Conservation (phyloP, 2,888 invertebrate genomes). For the Drosophila setosimentum region DNA sequence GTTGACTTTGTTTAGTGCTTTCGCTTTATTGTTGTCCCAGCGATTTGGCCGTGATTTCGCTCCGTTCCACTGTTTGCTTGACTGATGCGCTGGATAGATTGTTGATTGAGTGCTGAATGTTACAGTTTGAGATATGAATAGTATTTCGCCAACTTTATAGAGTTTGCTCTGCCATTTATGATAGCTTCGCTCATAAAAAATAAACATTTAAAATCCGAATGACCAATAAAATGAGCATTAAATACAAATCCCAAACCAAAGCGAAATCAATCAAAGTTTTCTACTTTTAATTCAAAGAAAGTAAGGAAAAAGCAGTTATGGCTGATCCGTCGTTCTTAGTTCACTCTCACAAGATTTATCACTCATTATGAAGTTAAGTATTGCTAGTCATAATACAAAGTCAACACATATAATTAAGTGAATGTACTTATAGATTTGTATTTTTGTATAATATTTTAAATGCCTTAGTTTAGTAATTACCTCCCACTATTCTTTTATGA, state of each 20-base stretch:
- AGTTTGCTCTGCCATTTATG: constrained; percentile 24
- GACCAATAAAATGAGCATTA: not conserved
- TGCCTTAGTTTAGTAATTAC: not conserved
- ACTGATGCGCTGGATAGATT: constrained; percentile 62
- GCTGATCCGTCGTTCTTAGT: not conserved
- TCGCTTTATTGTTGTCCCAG: constrained; percentile 47
- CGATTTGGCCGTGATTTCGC: constrained; percentile 39
- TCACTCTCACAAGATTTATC: not conserved
- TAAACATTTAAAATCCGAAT: not conserved
- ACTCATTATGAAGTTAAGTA: not conserved
- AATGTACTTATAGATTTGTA: not conserved
- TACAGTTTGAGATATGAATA: constrained; percentile 39
- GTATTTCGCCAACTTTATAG: constrained; percentile 14
- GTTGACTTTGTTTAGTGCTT: constrained; percentile 70
- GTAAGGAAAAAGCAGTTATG: fast-evolving
- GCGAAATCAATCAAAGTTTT: not conserved
- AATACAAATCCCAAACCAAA: not conserved
- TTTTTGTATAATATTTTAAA: not conserved
- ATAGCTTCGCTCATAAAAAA: not conserved
- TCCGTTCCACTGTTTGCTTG: constrained; percentile 44
- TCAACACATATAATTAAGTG: not conserved
- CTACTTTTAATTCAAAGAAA: not conserved
- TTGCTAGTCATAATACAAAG: not conserved
- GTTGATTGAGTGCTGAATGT: constrained; percentile 61
- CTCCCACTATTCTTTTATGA: not conserved